These are phyloP conservation scores for Lanistes nyassanus DNA, from an alignment of 1,140 invertebrate species.

Conservation along the genomic window DNA sequence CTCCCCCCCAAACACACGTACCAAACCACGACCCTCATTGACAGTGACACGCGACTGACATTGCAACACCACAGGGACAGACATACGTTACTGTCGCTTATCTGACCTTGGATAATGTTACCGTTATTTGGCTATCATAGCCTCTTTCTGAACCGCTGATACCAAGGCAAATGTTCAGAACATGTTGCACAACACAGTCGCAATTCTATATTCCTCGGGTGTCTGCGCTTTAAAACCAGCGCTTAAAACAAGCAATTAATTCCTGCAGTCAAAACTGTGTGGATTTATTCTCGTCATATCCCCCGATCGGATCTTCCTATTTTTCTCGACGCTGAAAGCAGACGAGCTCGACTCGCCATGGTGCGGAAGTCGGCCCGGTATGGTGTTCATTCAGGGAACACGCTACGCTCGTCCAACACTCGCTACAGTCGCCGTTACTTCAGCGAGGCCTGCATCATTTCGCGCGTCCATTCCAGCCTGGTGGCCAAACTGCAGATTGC, in stretches of 20 bases:
- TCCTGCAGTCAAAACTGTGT: too few species aligned
- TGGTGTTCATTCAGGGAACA: constrained; percentile 30
- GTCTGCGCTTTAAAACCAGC: neutral
- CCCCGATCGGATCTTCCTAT: neutral
- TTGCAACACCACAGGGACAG: neutral
- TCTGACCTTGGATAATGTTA: neutral
- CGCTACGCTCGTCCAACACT: constrained; percentile 24
- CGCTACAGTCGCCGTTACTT: constrained; percentile 20
- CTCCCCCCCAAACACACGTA: neutral
- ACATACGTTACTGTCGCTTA: neutral
- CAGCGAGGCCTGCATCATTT: constrained; percentile 11
- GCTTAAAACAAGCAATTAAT: too few species aligned
- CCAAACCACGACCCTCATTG: neutral
- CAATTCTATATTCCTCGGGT: neutral
- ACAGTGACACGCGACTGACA: neutral
- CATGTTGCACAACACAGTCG: constrained; percentile 6
- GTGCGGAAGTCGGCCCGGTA: constrained; percentile 16
- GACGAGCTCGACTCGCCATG: constrained; percentile 5
- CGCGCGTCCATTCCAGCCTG: too few species aligned
- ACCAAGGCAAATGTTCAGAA: neutral
- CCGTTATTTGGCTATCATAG: neutral
- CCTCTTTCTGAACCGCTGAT: neutral
- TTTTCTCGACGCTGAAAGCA: neutral
- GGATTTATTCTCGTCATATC: neutral
- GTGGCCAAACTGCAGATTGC: neutral